Conservation (phyloP, 2,888 invertebrate genomes). For the Schizaphis graminum region DNA sequence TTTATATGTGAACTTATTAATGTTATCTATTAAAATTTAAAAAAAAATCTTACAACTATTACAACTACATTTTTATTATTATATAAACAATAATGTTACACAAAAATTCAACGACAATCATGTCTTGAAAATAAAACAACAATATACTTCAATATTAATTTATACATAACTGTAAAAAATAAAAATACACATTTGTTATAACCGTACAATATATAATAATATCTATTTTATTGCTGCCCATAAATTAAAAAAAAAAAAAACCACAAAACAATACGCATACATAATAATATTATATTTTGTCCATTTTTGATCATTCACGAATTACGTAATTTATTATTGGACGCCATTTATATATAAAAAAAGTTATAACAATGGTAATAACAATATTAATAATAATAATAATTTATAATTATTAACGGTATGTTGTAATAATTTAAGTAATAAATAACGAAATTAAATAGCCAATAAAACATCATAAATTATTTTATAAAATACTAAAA, state of each 20-base stretch:
- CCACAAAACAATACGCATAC: not conserved
- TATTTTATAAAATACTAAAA: not conserved
- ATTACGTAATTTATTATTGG: slow-evolving; percentile 11
- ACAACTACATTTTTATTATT: not conserved
- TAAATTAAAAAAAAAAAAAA: slow-evolving; percentile 22
- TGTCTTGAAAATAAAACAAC: not conserved
- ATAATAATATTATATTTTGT: not conserved
- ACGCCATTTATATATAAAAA: slow-evolving; percentile 11
- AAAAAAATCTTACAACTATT: too few species aligned
- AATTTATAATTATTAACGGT: slow-evolving; percentile 3
- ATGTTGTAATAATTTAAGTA: not conserved
- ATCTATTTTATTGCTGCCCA: not conserved
- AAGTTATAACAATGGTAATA: slow-evolving; percentile 33
- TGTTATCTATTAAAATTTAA: not conserved
- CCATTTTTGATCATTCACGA: not conserved
- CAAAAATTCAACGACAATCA: not conserved
- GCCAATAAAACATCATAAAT: not conserved
- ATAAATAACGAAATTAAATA: slow-evolving; percentile 31
- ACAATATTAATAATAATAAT: slow-evolving; percentile 26
- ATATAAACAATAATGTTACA: not conserved
- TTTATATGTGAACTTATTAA: not conserved
- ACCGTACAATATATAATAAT: not conserved
- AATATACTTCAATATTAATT: not conserved
- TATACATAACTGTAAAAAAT: not conserved
- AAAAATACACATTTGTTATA: not conserved